phyloP scores from a whole-genome alignment of 2,797 vertebrate species.

The Chaunax sp. region DNA sequence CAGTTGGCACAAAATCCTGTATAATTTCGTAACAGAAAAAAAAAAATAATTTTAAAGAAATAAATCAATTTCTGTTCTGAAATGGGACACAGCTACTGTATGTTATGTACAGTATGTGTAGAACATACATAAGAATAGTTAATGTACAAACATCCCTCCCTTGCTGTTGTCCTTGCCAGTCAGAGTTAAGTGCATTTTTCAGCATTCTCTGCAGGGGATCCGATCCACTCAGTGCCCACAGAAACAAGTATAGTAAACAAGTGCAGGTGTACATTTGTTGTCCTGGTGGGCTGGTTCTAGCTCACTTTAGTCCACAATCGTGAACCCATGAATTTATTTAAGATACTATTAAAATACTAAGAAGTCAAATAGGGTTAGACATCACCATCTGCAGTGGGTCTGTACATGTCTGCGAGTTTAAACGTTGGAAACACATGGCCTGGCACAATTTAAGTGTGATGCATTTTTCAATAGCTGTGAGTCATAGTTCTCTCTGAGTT shows the following conservation, averaged over 20 bases:
- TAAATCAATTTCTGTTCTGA: not conserved
- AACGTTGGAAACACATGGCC: slow-evolving; percentile 39
- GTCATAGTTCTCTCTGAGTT: slow-evolving; percentile 51
- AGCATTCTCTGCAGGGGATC: slow-evolving; percentile 9
- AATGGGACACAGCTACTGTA: slow-evolving; percentile 4
- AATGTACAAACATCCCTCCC: not conserved
- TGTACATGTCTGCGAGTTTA: slow-evolving; percentile 23
- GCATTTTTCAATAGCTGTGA: slow-evolving; percentile 67
- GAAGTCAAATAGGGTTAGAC: slow-evolving; percentile 14
- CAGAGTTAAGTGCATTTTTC: slow-evolving; percentile 27
- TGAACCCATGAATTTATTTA: slow-evolving; percentile 20
- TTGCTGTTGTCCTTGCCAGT: slow-evolving; percentile 4
- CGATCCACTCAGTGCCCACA: slow-evolving; percentile 10
- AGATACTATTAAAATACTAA: slow-evolving; percentile 11
- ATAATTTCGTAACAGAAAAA: too few species aligned
- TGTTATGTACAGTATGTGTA: not conserved
- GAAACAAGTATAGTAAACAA: slow-evolving; percentile 25
- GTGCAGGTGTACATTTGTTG: slow-evolving; percentile 37
- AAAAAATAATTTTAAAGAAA: too few species aligned
- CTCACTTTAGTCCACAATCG: slow-evolving; percentile 5
- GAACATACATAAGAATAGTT: slow-evolving; percentile 1
- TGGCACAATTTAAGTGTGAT: slow-evolving; percentile 57
- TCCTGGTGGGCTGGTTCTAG: slow-evolving; percentile 9
- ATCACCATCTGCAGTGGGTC: slow-evolving; percentile 17
- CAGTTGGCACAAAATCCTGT: too few species aligned